A percentile compares a stretch with the other conserved stretches of the same genome.
phyloP scores from a whole-genome alignment of 2,888 invertebrate genomes.

The Oligia strigilis region DNA sequence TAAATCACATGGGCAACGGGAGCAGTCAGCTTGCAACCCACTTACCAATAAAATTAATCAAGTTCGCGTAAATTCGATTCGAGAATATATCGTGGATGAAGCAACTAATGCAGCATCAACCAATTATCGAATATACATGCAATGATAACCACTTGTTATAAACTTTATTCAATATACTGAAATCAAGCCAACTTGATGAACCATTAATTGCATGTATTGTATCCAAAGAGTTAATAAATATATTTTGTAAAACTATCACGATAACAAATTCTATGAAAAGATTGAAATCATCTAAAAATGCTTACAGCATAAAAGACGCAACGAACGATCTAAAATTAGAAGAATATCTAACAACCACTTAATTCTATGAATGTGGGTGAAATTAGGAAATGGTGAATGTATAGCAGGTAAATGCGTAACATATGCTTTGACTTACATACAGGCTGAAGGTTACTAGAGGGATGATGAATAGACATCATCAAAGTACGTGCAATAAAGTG shows the following conservation, averaged over 20 bases:
- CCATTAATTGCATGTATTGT: constrained; percentile 34
- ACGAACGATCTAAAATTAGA: constrained; percentile 60
- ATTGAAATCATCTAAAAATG: constrained; percentile 43
- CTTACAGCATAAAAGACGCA: constrained; percentile 55
- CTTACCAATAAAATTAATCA: constrained; percentile 15
- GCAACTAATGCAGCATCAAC: not conserved
- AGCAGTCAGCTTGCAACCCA: not conserved
- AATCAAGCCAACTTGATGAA: constrained; percentile 18
- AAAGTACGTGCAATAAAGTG: constrained; percentile 36
- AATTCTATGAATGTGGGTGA: constrained; percentile 46
- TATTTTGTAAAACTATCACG: constrained; percentile 28
- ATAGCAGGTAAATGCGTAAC: constrained; percentile 47
- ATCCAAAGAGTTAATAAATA: constrained; percentile 20
- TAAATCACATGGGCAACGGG: not conserved
- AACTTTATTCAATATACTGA: constrained; percentile 15
- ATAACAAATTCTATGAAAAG: constrained; percentile 37
- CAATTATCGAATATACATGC: constrained; percentile 11
- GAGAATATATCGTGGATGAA: constrained; percentile 2
- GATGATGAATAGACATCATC: constrained; percentile 27
- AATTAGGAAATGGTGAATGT: constrained; percentile 44
- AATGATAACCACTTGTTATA: constrained; percentile 8
- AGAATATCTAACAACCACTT: constrained; percentile 62
- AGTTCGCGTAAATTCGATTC: constrained; percentile 1
- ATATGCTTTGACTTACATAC: constrained; percentile 40
- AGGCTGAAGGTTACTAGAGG: constrained; percentile 49